Evolutionary conservation across 2,113 vertebrate species (phyloP), one percentile per base, ranked within the genome.

Genomic region (Tetraodon nigroviridis): DNA sequence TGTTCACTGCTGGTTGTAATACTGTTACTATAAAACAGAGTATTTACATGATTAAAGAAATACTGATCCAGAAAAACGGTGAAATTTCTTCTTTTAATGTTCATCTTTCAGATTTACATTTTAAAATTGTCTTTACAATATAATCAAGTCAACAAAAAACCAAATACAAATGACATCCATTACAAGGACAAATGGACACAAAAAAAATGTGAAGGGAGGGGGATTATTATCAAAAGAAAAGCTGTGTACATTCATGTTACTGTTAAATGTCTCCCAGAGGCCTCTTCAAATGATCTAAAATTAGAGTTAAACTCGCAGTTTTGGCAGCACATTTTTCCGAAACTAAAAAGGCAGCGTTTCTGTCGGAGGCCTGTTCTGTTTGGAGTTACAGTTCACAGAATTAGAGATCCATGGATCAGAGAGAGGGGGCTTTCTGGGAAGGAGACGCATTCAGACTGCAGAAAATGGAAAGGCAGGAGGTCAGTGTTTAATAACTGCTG

Each of bases 121-220:
- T 80, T 79, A 84, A 84, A 29, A 72, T 15, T 66, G 58, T 68
- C 88, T 91, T 74, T 81, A 89, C 84, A 88, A 70, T 84, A 87
- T 90, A 82, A 90, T 88, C 88, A 86, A 89, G 85, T 91, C 88
- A 90, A 91, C 73, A 71, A 84, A 52, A 88, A 88, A 81, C 68
- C 68, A 79, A 84, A 86, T 82, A 93, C 89, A 92, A 92, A 85
- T 84, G 32, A 89, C 72, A 21, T 83, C 82, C 63, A 79, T 73
- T 66, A 70, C 84, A 59, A 82, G 63, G 73, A 71, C 82, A 54
- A 86, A 82, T 71, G 79, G 72, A 60, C 80, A 76, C 73, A 59
- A 51, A 76, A 85, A 78, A 73, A 71, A 72, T 74, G 69, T 53
- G 27, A 29, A 8, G 51, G 58, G 50, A 47, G 51, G 58, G 46